Evolutionary conservation across 2,888 invertebrate species (phyloP), one percentile per base, ranked within the genome.

Genomic region (Sycophila texana): DNA sequence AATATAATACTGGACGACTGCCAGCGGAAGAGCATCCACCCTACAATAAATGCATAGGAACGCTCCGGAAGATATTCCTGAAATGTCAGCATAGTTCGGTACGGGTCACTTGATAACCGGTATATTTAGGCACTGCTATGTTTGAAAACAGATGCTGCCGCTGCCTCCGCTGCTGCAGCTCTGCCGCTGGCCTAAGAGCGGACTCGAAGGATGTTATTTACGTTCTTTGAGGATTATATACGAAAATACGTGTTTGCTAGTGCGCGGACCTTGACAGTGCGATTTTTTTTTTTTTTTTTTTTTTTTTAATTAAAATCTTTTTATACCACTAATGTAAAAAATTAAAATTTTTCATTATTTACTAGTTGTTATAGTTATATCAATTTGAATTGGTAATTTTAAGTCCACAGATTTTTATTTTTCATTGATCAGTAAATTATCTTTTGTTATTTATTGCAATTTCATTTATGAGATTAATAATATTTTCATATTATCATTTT

Each of bases 21-120:
- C 77, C 80, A 81, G 71, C 30, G 30, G 75, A 72, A 72, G 70
- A 76, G 74, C 53, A 58, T 30, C 61, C 20, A 47, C 60, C 58
- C 49, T 67, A 60, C 75, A 75, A 78, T 78, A 81, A 78, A 75
- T 80, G 81, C 74, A 81, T 78, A 75, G 74, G 74, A 72, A 78
- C 72, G 78, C 22, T 60, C 51, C 63, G 65, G 73, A 58, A 81
- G 81, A 79, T 81, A 81, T 79, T 81, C 79, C 74, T 74, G 75
- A 81, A 81, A 81, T 77, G 81, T 79, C 77, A 79, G 81, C 79
- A 81, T 81, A 77, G 76, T 81, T 81, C 74, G 79, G 73, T 71
- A 65, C 81, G 76, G 79, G 81, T 81, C 79, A 79, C 78, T 81
- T 76, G 81, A 81, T 81, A 81, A 81, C 68, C 65, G 55, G 66